Evolutionary conservation across 2,797 vertebrate species (phyloP), one percentile per base, ranked within the genome.

Genomic region (Gallirallus australis): DNA sequence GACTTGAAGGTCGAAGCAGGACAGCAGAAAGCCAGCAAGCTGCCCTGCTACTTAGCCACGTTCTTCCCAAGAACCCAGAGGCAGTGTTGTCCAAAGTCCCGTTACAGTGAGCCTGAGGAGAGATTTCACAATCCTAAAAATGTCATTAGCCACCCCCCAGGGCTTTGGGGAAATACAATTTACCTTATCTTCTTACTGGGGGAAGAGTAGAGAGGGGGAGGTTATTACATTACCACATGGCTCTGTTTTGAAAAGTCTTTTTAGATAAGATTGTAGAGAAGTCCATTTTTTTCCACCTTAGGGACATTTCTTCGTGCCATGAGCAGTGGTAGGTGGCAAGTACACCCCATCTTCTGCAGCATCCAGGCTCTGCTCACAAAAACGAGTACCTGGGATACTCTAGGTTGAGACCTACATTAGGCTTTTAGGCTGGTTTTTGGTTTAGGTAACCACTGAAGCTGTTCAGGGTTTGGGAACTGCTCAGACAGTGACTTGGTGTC

Each of bases 41-140:
- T 89, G 61, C 79, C 28, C 82, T 50, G 64, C 11, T 28, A 11
- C 77, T 75, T 47, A 35, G 35, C 52, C 75, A 24, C 0, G 0
- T 50, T 82, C 81, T 82, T 72, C 84, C 77, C 68, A 59, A 35
- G 63, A 73, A 47, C 2, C 5, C 4, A 30, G 72, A 63, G 76
- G 23, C 0, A 0, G 33, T n/a, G 30, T 50, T 96, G 80, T 93
- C 85, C 50, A 21, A 52, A 20, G 10, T 69, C 50, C 39, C 10
- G 39, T 60, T 18, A 1, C 21, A 47, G 19, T 39, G 66, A 90
- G 61, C 72, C 47, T 21, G 30, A 90, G 77, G 90, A 86, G 66
- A 84, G 52, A 79, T 94, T 95, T 94, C 83, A 42, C 92, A 94
- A 71, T 35, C 84, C 39, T 42, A 70, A 86, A 73, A 79, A 37